These are phyloP conservation scores for Eretmocerus hayati DNA, from an alignment of 2,888 invertebrate genomes.

Conservation along the genomic window DNA sequence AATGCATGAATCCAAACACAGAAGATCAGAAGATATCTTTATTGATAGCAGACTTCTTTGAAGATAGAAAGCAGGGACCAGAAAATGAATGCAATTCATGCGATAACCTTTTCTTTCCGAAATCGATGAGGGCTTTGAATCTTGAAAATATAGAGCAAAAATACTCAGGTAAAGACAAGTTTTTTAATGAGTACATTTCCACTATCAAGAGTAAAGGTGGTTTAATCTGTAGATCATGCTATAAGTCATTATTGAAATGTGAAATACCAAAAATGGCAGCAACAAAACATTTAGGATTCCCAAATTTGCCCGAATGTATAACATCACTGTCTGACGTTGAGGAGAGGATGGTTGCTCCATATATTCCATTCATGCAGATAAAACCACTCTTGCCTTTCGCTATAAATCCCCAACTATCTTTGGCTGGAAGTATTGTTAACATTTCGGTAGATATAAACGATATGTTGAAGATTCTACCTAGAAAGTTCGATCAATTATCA, in stretches of 20 bases:
- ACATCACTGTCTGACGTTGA: conserved; percentile 29
- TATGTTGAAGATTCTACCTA: conserved; percentile 16
- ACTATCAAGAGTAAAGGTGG: conserved; percentile 1
- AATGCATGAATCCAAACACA: not conserved
- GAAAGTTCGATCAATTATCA: conserved; percentile 26
- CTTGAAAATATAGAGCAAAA: conserved; percentile 1
- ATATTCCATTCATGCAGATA: conserved; percentile 39
- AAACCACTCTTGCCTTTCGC: conserved; percentile 29
- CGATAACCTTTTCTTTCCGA: conserved; percentile 7
- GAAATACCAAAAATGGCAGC: conserved; percentile 14
- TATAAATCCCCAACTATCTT: conserved; percentile 31
- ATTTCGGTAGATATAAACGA: conserved; percentile 21
- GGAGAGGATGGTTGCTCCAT: conserved; percentile 37
- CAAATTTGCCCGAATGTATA: conserved; percentile 25
- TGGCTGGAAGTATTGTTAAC: conserved; percentile 32
- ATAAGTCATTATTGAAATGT: not conserved
- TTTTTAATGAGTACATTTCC: not conserved
- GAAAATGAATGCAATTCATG: conserved; percentile 7
- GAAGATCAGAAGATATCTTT: too few relatives aligned
- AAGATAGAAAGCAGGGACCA: conserved; percentile 7
- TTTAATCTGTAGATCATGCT: conserved; percentile 9
- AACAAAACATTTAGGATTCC: conserved; percentile 22
- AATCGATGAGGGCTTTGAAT: conserved; percentile 1
- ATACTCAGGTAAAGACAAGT: not conserved
- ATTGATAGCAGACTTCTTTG: conserved; percentile 3